Conservation (phyloP, 2,113 vertebrate genomes). For the Numida meleagris region DNA sequence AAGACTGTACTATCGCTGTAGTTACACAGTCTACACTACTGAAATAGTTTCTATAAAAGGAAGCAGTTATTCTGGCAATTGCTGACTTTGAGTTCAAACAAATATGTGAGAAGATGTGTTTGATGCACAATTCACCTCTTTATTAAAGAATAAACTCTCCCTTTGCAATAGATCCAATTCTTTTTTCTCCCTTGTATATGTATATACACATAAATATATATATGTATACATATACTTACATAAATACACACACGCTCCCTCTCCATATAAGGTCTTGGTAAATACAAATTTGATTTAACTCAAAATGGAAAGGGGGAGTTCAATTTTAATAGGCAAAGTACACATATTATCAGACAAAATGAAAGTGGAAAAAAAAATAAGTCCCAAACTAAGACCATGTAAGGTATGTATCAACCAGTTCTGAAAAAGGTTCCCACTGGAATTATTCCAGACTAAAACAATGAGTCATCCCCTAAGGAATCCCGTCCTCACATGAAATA, state of each 20-base stretch:
- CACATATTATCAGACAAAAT: conserved; percentile 66
- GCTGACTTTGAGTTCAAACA: conserved; percentile 25
- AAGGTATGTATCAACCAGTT: conserved; percentile 77
- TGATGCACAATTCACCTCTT: background rate
- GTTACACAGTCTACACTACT: background rate
- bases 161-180: background rate
- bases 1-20: background rate
- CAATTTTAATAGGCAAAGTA: conserved; percentile 64
- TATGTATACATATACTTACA: background rate
- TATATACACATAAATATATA: background rate
- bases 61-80: conserved; percentile 8
- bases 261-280: conserved; percentile 67
- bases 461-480: conserved; percentile 80
- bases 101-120: background rate
- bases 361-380: background rate
- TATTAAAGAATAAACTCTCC: background rate
- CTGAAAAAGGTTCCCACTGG: conserved; percentile 78
- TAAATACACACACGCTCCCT: background rate
- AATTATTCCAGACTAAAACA: conserved; percentile 73
- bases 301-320: conserved; percentile 59
- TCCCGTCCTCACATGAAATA: conserved; percentile 79
- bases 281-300: conserved; percentile 50
- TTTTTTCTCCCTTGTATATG: background rate
- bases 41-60: conserved; percentile 50
- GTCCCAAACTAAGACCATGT: conserved; percentile 71